Base-by-base conservation (phyloP, 2,113 vertebrate species). In the Calonectris borealis region DNA sequence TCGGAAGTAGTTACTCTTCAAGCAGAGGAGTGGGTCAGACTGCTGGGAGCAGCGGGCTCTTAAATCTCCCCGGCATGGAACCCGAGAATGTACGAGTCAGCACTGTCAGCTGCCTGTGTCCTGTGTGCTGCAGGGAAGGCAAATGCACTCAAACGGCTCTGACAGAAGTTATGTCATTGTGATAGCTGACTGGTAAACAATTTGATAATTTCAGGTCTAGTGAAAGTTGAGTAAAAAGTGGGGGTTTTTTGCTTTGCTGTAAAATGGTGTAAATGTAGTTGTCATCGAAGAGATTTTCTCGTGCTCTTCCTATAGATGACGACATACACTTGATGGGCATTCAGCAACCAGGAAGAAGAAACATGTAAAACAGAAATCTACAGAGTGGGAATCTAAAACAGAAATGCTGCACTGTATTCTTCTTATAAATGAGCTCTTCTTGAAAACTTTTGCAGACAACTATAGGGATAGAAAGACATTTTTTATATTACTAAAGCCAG, bases 41-140 rank as follows among this genome's bases (percentile, higher is more conserved):
- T 42, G 18, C 68, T 40, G 71, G 60, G 57, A 55, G 61, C 60
- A 54, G 34, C 49, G 26, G 25, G 29, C 38, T 78, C 60, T 3
- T 9, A 2, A 49, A 7, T 32, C 1, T 52, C 10, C 22, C 21
- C 1, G 2, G 19, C 10, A 2, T 3, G 38, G 13, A 34, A 14
- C 11, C 3, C 11, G 31, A 6, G 60, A 38, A 48, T 1, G 32
- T 5, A 9, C 10, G 32, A 64, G 36, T 24, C 40, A 7, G 34
- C 0, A 3, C 61, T 32, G 22, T 11, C 14, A 27, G 40, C 17
- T 36, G 42, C 31, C 19, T 8, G 11, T 4, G 16, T 49, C 40
- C 29, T 52, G 14, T 4, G n/a, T n/a, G 38, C 25, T 27, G 34
- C 40, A 65, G 55, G 42, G 52, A n/a, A 29, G 58, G 77, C 18